Evolutionary conservation across 2,888 invertebrate genomes (phyloP).

Genomic region (Hydriomena furcata): DNA sequence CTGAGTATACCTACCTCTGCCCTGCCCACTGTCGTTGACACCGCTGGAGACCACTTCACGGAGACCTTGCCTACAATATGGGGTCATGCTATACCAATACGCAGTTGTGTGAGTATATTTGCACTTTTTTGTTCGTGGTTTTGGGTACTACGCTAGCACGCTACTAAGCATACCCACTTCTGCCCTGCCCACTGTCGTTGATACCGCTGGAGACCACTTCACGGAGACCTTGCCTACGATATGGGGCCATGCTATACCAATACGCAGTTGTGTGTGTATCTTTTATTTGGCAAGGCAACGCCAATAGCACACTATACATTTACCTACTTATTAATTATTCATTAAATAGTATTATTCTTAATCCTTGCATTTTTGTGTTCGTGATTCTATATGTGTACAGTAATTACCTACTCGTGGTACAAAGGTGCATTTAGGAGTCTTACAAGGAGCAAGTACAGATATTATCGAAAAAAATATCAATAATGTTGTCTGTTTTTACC

Average conservation of each 20-base stretch:
- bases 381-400: too few species aligned
- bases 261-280: slow-evolving; percentile 90
- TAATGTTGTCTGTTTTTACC: too few species aligned
- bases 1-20: slow-evolving; percentile 89
- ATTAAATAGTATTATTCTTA: too few species aligned
- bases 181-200: slow-evolving; percentile 92
- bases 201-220: slow-evolving; percentile 89
- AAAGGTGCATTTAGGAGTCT: too few species aligned
- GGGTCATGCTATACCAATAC: slow-evolving; percentile 90
- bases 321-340: too few species aligned
- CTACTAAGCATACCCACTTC: slow-evolving; percentile 88
- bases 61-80: slow-evolving; percentile 86
- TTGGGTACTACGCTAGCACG: neutral
- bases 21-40: slow-evolving; percentile 92
- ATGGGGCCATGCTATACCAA: slow-evolving; percentile 87
- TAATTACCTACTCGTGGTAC: too few species aligned
- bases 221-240: slow-evolving; percentile 86
- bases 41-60: slow-evolving; percentile 89
- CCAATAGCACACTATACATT: too few species aligned
- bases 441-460: too few species aligned
- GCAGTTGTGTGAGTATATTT: slow-evolving; percentile 86
- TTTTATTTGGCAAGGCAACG: too few species aligned
- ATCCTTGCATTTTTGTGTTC: too few species aligned
- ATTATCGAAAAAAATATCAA: too few species aligned
- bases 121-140: too few species aligned